Evolutionary conservation across 2,888 invertebrate species (phyloP).

Genomic region (Pheosia tremula): DNA sequence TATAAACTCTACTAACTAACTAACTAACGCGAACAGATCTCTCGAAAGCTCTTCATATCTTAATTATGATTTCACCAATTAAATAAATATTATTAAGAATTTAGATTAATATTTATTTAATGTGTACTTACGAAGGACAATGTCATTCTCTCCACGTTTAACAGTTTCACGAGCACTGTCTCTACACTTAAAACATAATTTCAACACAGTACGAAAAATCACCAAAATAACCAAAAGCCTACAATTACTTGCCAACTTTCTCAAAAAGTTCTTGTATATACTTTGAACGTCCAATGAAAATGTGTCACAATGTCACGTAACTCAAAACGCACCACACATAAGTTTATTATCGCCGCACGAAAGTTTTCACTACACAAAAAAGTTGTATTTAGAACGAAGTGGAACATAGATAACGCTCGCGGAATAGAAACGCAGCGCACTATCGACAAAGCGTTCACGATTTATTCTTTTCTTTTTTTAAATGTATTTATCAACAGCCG

Average conservation of each 20-base stretch:
- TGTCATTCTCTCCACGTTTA: conserved; percentile 78
- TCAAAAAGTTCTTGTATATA: conserved; percentile 25
- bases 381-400: conserved; percentile 65
- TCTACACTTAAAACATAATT: conserved; percentile 49
- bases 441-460: conserved; percentile 77
- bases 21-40: too few species aligned
- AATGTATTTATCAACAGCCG: conserved; percentile 78
- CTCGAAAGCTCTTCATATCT: too few species aligned
- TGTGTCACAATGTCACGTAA: conserved; percentile 19
- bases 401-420: conserved; percentile 67
- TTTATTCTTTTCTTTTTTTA: conserved; percentile 60
- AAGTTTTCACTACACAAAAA: conserved; percentile 48
- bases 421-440: conserved; percentile 72
- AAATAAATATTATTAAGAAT: too few species aligned
- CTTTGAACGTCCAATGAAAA: conserved; percentile 24
- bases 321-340: conserved; percentile 24
- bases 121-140: conserved; percentile 79
- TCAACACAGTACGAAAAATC: conserved; percentile 21
- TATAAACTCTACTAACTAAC: too few species aligned
- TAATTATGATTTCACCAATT: too few species aligned
- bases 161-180: conserved; percentile 56
- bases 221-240: conserved; percentile 26
- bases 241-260: conserved; percentile 23
- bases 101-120: neutral
- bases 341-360: conserved; percentile 30